Base-by-base conservation (phyloP, 1,140 invertebrate genomes). In the Nymphalis io region DNA sequence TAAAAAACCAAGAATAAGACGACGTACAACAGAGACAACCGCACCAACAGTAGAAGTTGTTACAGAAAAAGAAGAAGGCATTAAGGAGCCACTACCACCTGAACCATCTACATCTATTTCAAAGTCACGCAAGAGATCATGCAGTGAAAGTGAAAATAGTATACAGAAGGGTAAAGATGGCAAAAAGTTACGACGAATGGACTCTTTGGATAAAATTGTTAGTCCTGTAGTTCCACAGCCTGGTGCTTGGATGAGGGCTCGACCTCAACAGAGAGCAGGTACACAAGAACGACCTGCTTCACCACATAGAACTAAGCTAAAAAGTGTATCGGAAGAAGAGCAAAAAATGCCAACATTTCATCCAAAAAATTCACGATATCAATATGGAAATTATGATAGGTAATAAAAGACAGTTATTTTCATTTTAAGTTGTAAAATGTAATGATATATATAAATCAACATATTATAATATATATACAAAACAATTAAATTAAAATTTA, bases 351-450 rank as follows among this genome's bases (percentile, higher is more conserved):
- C 95, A 12, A 95, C 94, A 60, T 96, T 96, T 87, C 94, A 95
- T 75, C 92, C 93, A 6, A 95, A 96, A 87, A 95, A 96, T 83
- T 93, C 94, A 59, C 93, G 94, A 80, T 99, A 98, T 91, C 96
- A 97, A 68, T 98, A 96, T 93, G 98, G 98, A 48, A 99, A 99
- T 92, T 99, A 99, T 89, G 97, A 98, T 85, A 95, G 97, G 94
- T 95, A 85, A 61, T 2, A 8, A 33, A 8, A 33, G 10, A 33
- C 6, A 8, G 5, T 33, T 33, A 8, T 33, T 33, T 5, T 33
- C 27, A 33, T 3, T 33, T 33, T 8, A 33, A 8, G 10, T 33
- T 8, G 8, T 8, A 33, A 33, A 33, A 33, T 8, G 10, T 8
- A 33, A 33, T 8, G 6, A 33, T 33, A 33, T 33, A 33, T 33